These are phyloP conservation scores for Dunckerocampus dactyliophorus DNA, from an alignment of 2,113 vertebrate genomes.

Conservation along the genomic window DNA sequence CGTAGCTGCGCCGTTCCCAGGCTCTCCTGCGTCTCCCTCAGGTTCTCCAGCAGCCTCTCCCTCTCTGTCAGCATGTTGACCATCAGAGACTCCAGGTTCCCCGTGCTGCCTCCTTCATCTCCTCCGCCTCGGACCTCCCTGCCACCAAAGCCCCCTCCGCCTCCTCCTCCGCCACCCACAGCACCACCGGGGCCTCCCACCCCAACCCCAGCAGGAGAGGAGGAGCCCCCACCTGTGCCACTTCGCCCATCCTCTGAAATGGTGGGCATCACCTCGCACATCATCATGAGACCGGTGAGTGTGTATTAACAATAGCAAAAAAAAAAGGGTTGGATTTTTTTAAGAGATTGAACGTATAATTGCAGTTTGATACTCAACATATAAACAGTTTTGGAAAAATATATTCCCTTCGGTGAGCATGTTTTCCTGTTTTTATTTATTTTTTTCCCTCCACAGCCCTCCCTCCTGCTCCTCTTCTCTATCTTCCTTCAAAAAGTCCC, in stretches of 20 bases:
- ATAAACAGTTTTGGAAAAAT: constrained; percentile 58
- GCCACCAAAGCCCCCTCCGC: constrained; percentile 75
- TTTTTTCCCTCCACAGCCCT: constrained; percentile 7
- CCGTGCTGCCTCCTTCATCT: constrained; percentile 88
- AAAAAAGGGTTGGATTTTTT: constrained; percentile 1
- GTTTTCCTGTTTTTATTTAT: constrained; percentile 45
- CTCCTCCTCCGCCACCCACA: constrained; percentile 65
- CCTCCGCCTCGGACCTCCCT: constrained; percentile 56
- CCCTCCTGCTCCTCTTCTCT: constrained; percentile 9
- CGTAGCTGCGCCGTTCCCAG: constrained; percentile 86
- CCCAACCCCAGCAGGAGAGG: constrained; percentile 65
- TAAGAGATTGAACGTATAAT: constrained; percentile 13
- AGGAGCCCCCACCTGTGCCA: constrained; percentile 74
- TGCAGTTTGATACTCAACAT: constrained; percentile 54
- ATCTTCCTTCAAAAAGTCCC: constrained; percentile 29
- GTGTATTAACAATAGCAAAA: constrained; percentile 22
- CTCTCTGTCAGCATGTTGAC: constrained; percentile 96
- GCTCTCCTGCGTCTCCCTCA: constrained; percentile 91
- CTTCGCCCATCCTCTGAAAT: constrained; percentile 91
- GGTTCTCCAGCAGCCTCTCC: constrained; percentile 88
- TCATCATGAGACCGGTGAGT: constrained; percentile 79
- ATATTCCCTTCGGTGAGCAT: constrained; percentile 46
- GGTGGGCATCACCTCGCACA: constrained; percentile 97
- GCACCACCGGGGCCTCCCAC: constrained; percentile 59
- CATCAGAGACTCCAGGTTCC: constrained; percentile 92